Percentiles rank a stretch among this genome's conserved stretches.
phyloP scores from a whole-genome alignment of 1,140 invertebrate genomes.

The Trichogramma pretiosum region DNA sequence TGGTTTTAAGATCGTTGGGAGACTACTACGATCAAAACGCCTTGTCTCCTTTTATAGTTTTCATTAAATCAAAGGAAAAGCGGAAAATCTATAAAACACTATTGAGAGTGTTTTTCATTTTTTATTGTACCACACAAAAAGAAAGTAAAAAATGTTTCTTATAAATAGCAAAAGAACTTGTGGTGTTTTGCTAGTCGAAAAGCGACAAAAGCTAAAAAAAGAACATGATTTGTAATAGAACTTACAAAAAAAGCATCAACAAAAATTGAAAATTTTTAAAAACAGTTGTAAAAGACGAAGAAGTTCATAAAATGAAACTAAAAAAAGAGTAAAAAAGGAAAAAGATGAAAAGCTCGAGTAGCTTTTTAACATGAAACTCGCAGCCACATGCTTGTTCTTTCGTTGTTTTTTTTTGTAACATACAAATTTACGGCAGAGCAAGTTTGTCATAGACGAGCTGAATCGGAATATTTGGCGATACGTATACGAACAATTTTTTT shows the following conservation, averaged over 20 bases:
- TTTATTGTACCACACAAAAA: too few relatives aligned
- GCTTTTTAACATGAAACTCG: too few relatives aligned
- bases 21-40: slow-evolving; percentile 10
- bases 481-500: slow-evolving; percentile 1
- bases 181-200: slow-evolving; percentile 14
- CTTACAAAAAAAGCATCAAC: background rate
- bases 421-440: too few relatives aligned
- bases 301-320: slow-evolving; percentile 8
- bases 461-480: background rate
- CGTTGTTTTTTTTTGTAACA: too few relatives aligned
- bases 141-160: slow-evolving; percentile 6
- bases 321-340: slow-evolving; percentile 20
- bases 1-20: slow-evolving; percentile 17
- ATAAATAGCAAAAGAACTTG: slow-evolving; percentile 7
- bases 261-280: too few relatives aligned
- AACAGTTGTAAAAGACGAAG: slow-evolving; percentile 8
- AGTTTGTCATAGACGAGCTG: too few relatives aligned
- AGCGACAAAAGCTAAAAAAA: slow-evolving; percentile 2
- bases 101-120: too few relatives aligned
- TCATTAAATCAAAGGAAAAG: too few relatives aligned
- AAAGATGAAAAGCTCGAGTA: too few relatives aligned
- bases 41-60: slow-evolving; percentile 14
- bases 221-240: too few relatives aligned
- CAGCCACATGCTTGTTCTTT: too few relatives aligned
- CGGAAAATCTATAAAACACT: too few relatives aligned